phyloP scores from a whole-genome alignment of 2,797 vertebrate genomes.

The Bradypodion pumilum region DNA sequence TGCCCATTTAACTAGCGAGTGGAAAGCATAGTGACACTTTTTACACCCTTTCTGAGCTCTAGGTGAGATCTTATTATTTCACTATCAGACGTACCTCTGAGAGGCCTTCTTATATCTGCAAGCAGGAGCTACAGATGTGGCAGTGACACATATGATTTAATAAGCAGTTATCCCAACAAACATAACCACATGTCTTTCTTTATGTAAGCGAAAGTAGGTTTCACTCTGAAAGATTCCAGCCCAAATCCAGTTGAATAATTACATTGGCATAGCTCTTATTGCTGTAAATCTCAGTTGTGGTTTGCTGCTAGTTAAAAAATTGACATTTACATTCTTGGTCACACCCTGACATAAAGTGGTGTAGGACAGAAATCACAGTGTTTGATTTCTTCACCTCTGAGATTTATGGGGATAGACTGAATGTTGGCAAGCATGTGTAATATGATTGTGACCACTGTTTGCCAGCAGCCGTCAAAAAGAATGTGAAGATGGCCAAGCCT shows the following conservation, averaged over 20 bases:
- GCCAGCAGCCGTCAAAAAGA: neutral
- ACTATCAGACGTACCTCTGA: neutral
- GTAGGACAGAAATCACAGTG: too few relatives aligned
- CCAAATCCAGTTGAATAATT: too few relatives aligned
- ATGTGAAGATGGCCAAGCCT: neutral
- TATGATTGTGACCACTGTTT: too few relatives aligned
- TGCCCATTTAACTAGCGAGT: neutral
- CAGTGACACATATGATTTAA: neutral
- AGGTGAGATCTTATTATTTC: neutral
- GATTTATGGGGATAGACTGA: too few relatives aligned
- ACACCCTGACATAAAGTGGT: too few relatives aligned
- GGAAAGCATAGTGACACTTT: neutral
- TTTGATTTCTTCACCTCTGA: too few relatives aligned
- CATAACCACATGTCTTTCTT: neutral
- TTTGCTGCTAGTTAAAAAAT: too few relatives aligned
- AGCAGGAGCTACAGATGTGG: neutral
- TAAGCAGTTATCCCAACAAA: neutral
- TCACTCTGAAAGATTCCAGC: neutral
- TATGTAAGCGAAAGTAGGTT: neutral
- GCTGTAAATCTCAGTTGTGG: too few relatives aligned
- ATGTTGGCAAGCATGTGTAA: too few relatives aligned
- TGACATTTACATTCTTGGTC: too few relatives aligned
- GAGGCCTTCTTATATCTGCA: neutral
- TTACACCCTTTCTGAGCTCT: neutral
- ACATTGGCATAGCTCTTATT: too few relatives aligned